A percentile compares a stretch with the other conserved stretches of the same genome.
Conservation (phyloP, 2,113 vertebrate species). For the Toxostoma redivivum region DNA sequence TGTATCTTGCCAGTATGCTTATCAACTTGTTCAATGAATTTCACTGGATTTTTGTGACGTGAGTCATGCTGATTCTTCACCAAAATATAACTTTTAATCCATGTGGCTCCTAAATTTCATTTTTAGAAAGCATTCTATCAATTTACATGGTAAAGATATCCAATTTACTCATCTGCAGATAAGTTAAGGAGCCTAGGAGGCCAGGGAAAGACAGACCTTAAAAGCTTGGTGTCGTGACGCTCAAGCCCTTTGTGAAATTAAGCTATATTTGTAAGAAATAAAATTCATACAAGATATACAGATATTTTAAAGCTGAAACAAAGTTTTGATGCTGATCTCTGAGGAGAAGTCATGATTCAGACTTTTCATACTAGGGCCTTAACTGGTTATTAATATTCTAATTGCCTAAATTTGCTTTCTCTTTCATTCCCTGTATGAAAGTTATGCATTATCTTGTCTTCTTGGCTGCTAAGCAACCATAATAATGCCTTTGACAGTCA, state of each 20-base stretch:
- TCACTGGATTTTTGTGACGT: background rate
- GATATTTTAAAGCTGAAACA: background rate
- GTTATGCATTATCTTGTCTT: background rate
- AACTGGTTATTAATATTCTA: background rate
- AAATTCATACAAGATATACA: background rate
- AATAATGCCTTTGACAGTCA: background rate
- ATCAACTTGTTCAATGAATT: background rate
- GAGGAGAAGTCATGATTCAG: background rate
- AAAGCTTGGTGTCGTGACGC: background rate
- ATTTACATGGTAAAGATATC: background rate
- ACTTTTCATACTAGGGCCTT: background rate
- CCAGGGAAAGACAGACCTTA: background rate
- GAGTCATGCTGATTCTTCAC: background rate
- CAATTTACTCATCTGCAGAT: background rate
- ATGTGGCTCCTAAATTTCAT: background rate
- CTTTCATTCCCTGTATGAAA: background rate
- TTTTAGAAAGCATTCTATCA: background rate
- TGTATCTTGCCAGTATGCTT: background rate
- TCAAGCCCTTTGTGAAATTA: background rate
- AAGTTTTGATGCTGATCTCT: background rate
- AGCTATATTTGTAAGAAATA: background rate
- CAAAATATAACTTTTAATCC: background rate
- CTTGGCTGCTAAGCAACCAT: conserved; percentile 1
- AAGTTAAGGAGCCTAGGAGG: background rate
- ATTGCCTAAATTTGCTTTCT: background rate